Evolutionary conservation across 2,888 invertebrate genomes (phyloP), one percentile per base, ranked within the genome.

Genomic region (Heliconius hortense): DNA sequence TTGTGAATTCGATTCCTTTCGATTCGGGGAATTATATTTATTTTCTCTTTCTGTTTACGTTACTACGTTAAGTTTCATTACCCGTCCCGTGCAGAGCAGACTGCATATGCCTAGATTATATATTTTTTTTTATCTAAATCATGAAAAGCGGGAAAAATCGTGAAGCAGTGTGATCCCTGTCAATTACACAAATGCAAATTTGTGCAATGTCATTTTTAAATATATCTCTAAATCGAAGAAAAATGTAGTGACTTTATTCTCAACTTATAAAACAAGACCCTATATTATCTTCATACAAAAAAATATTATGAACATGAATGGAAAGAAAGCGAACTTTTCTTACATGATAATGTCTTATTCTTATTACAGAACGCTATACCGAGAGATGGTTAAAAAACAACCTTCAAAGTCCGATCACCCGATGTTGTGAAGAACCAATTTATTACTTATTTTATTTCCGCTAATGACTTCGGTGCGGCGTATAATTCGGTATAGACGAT

Each of bases 401-500:
- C 70, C 69, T 76, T 74, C 73, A 75, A 63, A 79, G 75, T 75
- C 71, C 77, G 77, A 73, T 75, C 76, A 73, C 60, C 72, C 67
- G 60, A 43, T 73, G 76, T 73, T 68, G 76, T 75, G 77, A 78
- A 84, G 75, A 78, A 75, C 48, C 66, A 76, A 79, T 79, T 81
- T 77, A 79, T 77, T 74, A 74, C 73, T 69, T 74, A 76, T 76
- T 79, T 79, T 78, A 74, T 73, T 74, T 79, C 78, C 66, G 78
- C 80, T 80, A 78, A 79, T 79, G 76, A 78, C 76, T 78, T 69
- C 76, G 69, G 67, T 77, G 76, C 77, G 79, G 74, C 60, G 74
- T 72, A 60, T 66, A 68, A 73, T 72, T 67, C 39, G 24, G 75
- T 73, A 73, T 72, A 35, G 71, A 64, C n/a, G 13, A 73, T 86